Percentiles rank a stretch among this genome's conserved stretches.
Conservation (phyloP, 2,888 invertebrate genomes). For the Pseudanteris insignis region DNA sequence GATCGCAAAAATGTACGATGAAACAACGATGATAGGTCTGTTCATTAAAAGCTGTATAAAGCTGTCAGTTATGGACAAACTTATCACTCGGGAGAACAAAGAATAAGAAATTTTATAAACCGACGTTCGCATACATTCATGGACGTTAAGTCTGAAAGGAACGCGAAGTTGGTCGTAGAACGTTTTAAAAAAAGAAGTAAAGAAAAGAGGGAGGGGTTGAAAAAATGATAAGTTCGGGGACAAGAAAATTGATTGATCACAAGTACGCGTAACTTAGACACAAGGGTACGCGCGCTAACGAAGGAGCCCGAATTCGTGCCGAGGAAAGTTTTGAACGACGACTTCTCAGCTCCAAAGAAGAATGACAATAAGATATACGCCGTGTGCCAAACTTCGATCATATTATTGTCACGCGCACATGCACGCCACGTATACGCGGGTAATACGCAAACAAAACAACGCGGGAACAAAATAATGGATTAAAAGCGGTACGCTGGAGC, state of each 20-base stretch:
- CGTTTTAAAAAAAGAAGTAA: too few relatives aligned
- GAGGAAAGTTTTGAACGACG: conserved; percentile 25
- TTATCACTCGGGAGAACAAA: conserved; percentile 5
- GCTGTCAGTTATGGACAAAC: too few relatives aligned
- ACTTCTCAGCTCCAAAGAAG: conserved; percentile 16
- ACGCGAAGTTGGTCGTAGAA: conserved; percentile 18
- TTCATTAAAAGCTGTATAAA: too few relatives aligned
- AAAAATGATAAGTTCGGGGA: conserved; percentile 30
- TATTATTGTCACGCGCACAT: conserved; percentile 13
- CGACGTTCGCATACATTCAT: conserved; percentile 12
- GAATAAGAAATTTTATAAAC: conserved; percentile 10
- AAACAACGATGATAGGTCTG: too few relatives aligned
- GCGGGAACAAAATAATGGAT: too few relatives aligned
- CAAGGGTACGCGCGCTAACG: conserved; percentile 23
- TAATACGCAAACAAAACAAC: conserved; percentile 20
- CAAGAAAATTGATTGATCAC: conserved; percentile 32
- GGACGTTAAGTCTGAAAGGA: conserved; percentile 15
- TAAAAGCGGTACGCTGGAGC: too few relatives aligned
- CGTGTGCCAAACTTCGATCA: conserved; percentile 32
- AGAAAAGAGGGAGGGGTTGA: too few relatives aligned
- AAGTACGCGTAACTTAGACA: conserved; percentile 31
- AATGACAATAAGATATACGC: conserved; percentile 30
- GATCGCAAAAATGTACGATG: too few relatives aligned
- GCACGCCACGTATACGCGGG: conserved; percentile 13
- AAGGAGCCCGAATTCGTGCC: conserved; percentile 30